These are phyloP conservation scores for Heliconius hewitsoni DNA, from an alignment of 1,140 invertebrate species.

Conservation along the genomic window DNA sequence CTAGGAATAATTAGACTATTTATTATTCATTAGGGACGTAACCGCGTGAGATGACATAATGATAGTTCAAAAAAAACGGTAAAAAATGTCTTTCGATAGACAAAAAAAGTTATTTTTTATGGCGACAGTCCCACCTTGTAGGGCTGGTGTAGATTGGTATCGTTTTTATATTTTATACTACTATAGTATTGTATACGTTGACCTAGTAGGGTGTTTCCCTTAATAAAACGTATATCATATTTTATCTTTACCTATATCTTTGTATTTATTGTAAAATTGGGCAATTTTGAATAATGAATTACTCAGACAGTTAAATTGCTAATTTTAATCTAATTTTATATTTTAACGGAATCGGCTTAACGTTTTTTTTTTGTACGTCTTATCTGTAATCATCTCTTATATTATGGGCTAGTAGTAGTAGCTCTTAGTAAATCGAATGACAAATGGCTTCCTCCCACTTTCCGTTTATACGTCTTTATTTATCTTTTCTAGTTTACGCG, in stretches of 20 bases:
- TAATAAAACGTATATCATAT: constrained; percentile 34
- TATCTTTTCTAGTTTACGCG: too few relatives aligned
- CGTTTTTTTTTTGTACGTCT: background rate
- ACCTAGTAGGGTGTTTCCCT: constrained; percentile 23
- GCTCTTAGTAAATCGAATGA: background rate
- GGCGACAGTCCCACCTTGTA: constrained; percentile 41
- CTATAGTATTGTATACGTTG: constrained; percentile 1
- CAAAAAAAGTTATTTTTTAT: constrained; percentile 54
- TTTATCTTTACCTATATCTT: constrained; percentile 9
- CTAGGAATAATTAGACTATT: constrained; percentile 61
- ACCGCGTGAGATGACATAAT: constrained; percentile 61
- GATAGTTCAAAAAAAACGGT: constrained; percentile 45
- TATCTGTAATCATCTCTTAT: background rate
- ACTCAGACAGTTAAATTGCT: background rate
- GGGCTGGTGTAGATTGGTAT: constrained; percentile 37
- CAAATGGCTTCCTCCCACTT: background rate
- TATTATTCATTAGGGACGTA: constrained; percentile 61
- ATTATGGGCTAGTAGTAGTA: background rate
- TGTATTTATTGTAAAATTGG: background rate
- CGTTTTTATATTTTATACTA: background rate
- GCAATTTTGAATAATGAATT: constrained; percentile 3
- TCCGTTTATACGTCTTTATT: background rate
- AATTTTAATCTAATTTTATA: background rate
- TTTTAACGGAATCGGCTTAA: constrained; percentile 7
- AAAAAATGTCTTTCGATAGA: constrained; percentile 42